Evolutionary conservation across 2,888 invertebrate species (phyloP).

Genomic region (Lasioglossum malachurum): DNA sequence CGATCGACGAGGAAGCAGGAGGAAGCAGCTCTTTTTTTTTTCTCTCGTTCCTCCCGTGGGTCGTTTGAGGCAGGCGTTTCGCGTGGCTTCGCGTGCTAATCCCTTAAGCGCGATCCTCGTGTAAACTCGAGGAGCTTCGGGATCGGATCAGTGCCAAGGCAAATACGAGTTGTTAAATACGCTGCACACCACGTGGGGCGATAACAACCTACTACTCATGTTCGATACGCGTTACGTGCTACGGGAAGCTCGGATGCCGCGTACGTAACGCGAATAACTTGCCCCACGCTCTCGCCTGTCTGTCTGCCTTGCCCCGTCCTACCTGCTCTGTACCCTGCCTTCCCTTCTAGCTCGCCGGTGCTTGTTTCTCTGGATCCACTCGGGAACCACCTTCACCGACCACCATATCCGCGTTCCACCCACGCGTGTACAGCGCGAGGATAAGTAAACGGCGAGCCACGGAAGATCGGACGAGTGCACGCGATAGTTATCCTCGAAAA

Average conservation of each 20-base stretch:
- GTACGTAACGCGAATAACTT: conserved; percentile 60
- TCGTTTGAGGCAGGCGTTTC: conserved; percentile 57
- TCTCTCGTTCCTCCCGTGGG: conserved; percentile 25
- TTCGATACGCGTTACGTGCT: conserved; percentile 74
- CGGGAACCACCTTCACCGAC: conserved; percentile 25
- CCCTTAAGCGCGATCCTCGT: conserved; percentile 71
- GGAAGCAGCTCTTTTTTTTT: conserved; percentile 36
- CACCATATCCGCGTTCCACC: conserved; percentile 49
- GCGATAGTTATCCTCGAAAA: conserved; percentile 19
- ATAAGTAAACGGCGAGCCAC: conserved; percentile 23
- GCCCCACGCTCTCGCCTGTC: conserved; percentile 37
- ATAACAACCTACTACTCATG: conserved; percentile 75
- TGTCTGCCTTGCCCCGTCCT: background rate
- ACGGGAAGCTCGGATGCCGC: conserved; percentile 52
- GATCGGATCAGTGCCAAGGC: conserved; percentile 76
- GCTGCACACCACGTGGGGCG: conserved; percentile 67
- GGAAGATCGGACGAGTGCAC: conserved; percentile 27
- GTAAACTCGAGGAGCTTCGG: conserved; percentile 67
- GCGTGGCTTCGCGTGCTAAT: conserved; percentile 71
- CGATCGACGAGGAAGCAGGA: conserved; percentile 44
- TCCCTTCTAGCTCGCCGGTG: conserved; percentile 1
- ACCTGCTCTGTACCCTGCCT: conserved; percentile 12
- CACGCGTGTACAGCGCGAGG: conserved; percentile 31
- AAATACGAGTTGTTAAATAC: conserved; percentile 79
- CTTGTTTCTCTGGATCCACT: conserved; percentile 39